Percentiles rank a stretch among this genome's conserved stretches.
These are phyloP conservation scores for Thyatira batis DNA, from an alignment of 2,888 invertebrate genomes.

Conservation along the genomic window DNA sequence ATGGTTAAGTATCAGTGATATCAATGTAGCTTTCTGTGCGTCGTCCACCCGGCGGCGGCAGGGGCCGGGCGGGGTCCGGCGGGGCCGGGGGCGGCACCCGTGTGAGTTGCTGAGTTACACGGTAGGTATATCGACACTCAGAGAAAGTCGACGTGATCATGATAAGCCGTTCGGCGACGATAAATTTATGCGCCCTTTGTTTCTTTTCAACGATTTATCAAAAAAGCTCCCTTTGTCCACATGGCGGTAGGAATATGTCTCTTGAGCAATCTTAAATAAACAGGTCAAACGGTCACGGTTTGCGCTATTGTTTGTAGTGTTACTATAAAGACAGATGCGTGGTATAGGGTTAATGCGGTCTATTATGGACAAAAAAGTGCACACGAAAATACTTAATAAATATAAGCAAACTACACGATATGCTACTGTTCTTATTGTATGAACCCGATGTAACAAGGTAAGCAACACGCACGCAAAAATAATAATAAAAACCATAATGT, in stretches of 20 bases:
- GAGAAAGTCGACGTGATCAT: constrained; percentile 75
- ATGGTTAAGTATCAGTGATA: constrained; percentile 1
- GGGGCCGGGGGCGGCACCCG: constrained; percentile 22
- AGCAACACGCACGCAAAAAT: constrained; percentile 53
- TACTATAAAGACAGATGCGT: constrained; percentile 9
- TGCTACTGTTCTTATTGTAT: constrained; percentile 48
- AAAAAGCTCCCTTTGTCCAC: constrained; percentile 51
- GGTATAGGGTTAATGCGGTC: constrained; percentile 7
- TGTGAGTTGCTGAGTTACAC: constrained; percentile 35
- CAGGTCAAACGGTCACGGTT: constrained; percentile 47
- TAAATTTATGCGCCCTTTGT: constrained; percentile 80
- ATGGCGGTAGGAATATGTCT: constrained; percentile 19
- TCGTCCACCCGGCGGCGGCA: constrained; percentile 23
- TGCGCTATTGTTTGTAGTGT: constrained; percentile 20
- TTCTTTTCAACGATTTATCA: constrained; percentile 77
- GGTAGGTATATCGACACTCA: constrained; percentile 52
- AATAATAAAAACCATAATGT: constrained; percentile 67
- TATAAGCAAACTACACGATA: constrained; percentile 25
- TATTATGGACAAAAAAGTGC: constrained; percentile 12
- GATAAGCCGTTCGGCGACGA: constrained; percentile 67
- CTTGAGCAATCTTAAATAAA: constrained; percentile 38
- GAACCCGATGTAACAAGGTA: constrained; percentile 55
- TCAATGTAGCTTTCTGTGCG: constrained; percentile 23
- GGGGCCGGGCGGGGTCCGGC: neutral
- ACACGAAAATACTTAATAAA: constrained; percentile 14